Evolutionary conservation across 2,113 vertebrate genomes (phyloP), one percentile per base, ranked within the genome.

Genomic region (Polypterus bichir): DNA sequence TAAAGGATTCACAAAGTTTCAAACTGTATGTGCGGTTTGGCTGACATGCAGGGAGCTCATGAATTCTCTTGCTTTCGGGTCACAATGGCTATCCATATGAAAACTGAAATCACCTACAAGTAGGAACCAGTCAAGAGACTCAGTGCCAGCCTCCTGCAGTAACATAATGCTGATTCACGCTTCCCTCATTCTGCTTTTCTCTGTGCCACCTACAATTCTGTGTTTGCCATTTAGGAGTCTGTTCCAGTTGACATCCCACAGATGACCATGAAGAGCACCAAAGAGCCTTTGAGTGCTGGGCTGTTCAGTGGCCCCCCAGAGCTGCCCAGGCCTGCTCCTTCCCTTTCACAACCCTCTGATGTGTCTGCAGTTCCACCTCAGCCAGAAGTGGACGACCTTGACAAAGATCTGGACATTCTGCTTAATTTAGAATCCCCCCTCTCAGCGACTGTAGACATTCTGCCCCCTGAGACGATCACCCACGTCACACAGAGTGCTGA

Each of bases 331-430:
- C 44, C 47, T 57, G 11, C 59, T 44, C 4, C 11, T 9, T 7
- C 10, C 73, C 47, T 1, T 59, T 46, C 59, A 27, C 45, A 64
- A 48, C 48, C 52, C 1, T 46, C 71, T 3, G 62, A 62, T 59
- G 44, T 61, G 48, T 2, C 48, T 46, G 48, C 60, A 2, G 46
- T 46, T 4, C 11, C 61, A 0, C 54, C 56, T 47, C 67, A 71
- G 52, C 62, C 61, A 6, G 45, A 8, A 5, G 62, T 6, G 47
- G 88, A 91, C 62, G 71, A 78, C 4, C 68, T 81, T 27, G 91
- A 95, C 46, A 82, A 93, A 64, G 93, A 97, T 62, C 79, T 97
- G 57, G 92, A 97, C 68, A 72, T 81, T 69, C 81, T 98, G 62
- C 86, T 97, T 44, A 74, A 69, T 69, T 76, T 97, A 69, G 83